Conservation (phyloP, 2,113 vertebrate species). For the Catagonus wagneri region DNA sequence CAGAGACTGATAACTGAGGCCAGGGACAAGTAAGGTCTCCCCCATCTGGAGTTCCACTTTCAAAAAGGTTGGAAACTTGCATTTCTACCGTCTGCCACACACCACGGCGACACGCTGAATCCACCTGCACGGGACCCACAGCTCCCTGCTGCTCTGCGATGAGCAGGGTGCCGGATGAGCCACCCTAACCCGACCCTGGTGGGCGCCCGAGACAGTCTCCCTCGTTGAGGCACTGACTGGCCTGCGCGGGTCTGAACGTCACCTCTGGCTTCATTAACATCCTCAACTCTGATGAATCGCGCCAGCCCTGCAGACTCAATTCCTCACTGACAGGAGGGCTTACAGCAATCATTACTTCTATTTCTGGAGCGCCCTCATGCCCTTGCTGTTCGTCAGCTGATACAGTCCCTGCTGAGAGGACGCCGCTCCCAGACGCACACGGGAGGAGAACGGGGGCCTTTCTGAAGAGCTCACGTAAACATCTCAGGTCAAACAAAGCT, state of each 20-base stretch:
- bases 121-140: neutral
- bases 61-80: neutral
- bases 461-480: constrained; percentile 46
- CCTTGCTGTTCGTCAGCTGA: constrained; percentile 87
- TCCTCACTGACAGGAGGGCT: constrained; percentile 79
- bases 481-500: constrained; percentile 59
- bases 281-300: constrained; percentile 58
- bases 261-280: constrained; percentile 65
- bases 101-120: neutral
- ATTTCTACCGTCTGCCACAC: neutral
- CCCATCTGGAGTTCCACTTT: neutral
- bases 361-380: constrained; percentile 85
- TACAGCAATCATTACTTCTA: constrained; percentile 86
- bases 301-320: constrained; percentile 61
- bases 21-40: neutral
- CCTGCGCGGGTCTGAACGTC: neutral
- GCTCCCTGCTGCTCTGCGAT: neutral
- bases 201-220: neutral
- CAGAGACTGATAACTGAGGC: constrained; percentile 72
- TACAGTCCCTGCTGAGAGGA: constrained; percentile 70
- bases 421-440: constrained; percentile 55
- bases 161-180: neutral
- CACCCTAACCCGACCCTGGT: neutral
- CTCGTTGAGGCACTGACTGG: neutral
- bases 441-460: constrained; percentile 44